Conservation (phyloP, 64 coral and sea anemone genomes). For the Astreopora myriophthalma region DNA sequence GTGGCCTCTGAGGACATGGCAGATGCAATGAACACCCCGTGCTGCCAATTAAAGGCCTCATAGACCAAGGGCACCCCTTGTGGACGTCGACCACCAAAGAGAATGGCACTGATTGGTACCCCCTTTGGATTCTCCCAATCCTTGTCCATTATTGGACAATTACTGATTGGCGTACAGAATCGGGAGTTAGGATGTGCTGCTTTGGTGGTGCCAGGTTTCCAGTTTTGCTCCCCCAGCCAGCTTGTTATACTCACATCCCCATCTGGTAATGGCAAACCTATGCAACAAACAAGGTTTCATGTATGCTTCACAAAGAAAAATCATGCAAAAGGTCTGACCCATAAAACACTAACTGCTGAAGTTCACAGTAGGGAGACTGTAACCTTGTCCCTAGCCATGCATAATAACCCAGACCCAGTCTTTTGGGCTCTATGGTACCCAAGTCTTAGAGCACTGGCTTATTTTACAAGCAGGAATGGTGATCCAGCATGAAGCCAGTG, state of each 20-base stretch:
- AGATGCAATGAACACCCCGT: constrained; percentile 92
- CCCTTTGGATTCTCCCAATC: constrained; percentile 92
- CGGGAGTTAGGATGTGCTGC: constrained; percentile 91
- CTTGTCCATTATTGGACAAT: constrained; percentile 87
- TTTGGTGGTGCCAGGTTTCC: constrained; percentile 47
- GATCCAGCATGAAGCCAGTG: too few relatives aligned
- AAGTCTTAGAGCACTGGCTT: too few relatives aligned
- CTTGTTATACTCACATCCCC: constrained; percentile 69
- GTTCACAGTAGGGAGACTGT: too few relatives aligned
- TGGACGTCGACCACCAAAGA: constrained; percentile 90
- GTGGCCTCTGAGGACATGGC: constrained; percentile 88
- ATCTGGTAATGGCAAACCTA: constrained; percentile 66
- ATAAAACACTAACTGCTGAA: too few relatives aligned
- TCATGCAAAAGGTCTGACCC: too few relatives aligned
- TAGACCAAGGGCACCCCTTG: constrained; percentile 86
- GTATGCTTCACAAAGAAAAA: too few relatives aligned
- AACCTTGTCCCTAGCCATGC: too few relatives aligned
- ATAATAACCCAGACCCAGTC: too few relatives aligned
- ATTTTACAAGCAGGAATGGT: too few relatives aligned
- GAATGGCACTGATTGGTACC: constrained; percentile 84
- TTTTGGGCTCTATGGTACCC: too few relatives aligned
- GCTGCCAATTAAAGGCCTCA: constrained; percentile 92
- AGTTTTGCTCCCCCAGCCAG: constrained; percentile 85
- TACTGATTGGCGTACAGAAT: constrained; percentile 73
- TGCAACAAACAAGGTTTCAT: neutral